Evolutionary conservation across 2,888 invertebrate genomes (phyloP).

Genomic region (Pollenia angustigena): DNA sequence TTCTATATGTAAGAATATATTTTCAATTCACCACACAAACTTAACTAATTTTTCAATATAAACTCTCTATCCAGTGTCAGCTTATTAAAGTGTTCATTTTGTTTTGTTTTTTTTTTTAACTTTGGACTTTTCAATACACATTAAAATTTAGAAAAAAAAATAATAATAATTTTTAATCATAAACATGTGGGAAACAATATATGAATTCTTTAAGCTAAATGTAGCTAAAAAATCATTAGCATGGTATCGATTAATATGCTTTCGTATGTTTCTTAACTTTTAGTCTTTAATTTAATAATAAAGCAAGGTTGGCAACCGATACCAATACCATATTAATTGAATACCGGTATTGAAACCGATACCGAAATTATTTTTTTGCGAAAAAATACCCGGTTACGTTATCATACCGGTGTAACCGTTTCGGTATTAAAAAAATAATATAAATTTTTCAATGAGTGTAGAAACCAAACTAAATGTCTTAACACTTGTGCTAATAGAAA

Average conservation of each 20-base stretch:
- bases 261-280: not conserved
- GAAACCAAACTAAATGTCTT: too few relatives aligned
- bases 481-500: too few relatives aligned
- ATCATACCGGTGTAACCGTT: too few relatives aligned
- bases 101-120: constrained; percentile 28
- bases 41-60: constrained; percentile 41
- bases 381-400: too few relatives aligned
- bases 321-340: too few relatives aligned
- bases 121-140: constrained; percentile 43
- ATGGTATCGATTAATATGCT: not conserved
- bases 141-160: constrained; percentile 12
- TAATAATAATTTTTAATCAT: constrained; percentile 27
- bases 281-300: too few relatives aligned
- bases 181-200: constrained; percentile 1
- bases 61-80: constrained; percentile 34
- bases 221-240: not conserved
- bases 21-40: constrained; percentile 23
- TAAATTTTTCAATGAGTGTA: too few relatives aligned
- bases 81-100: constrained; percentile 36
- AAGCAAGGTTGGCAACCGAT: too few relatives aligned
- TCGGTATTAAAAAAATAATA: too few relatives aligned
- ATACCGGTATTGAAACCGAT: too few relatives aligned
- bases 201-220: not conserved
- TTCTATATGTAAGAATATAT: not conserved
- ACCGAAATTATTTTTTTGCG: too few relatives aligned